These are phyloP conservation scores for Ranitomeya imitator DNA, from an alignment of 2,113 vertebrate species.

Conservation along the genomic window DNA sequence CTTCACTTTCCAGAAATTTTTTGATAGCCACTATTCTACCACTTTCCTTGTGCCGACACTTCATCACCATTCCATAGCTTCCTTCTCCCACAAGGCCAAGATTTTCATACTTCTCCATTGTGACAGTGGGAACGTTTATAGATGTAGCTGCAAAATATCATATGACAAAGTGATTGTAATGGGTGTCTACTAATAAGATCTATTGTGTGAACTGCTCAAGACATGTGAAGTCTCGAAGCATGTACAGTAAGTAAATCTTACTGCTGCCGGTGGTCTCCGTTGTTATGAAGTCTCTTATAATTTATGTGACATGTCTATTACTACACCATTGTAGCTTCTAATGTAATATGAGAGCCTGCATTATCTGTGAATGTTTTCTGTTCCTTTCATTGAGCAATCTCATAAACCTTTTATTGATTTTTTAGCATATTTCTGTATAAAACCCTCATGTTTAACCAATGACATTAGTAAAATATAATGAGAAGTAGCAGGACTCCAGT, in stretches of 20 bases:
- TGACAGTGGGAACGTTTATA: constrained; percentile 52
- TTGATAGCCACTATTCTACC: constrained; percentile 86
- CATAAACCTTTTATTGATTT: background rate
- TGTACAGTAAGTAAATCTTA: background rate
- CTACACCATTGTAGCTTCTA: background rate
- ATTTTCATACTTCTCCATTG: constrained; percentile 83
- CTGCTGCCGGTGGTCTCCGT: background rate
- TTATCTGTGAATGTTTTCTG: background rate
- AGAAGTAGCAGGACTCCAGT: background rate
- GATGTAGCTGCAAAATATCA: constrained; percentile 51
- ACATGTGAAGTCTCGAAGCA: background rate
- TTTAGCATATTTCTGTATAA: background rate
- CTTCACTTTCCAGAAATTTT: constrained; percentile 85
- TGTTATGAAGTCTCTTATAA: background rate
- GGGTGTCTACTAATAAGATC: background rate
- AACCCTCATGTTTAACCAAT: background rate
- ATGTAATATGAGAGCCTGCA: background rate
- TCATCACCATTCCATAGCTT: constrained; percentile 84
- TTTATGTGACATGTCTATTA: constrained; percentile 6
- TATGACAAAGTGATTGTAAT: constrained; percentile 1
- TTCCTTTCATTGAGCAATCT: background rate
- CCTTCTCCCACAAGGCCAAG: constrained; percentile 84
- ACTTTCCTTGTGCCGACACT: constrained; percentile 80
- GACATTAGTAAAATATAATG: background rate
- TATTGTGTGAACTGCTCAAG: background rate